Evolutionary conservation across 2,113 vertebrate species (phyloP).

Genomic region (Callithrix jacchus): DNA sequence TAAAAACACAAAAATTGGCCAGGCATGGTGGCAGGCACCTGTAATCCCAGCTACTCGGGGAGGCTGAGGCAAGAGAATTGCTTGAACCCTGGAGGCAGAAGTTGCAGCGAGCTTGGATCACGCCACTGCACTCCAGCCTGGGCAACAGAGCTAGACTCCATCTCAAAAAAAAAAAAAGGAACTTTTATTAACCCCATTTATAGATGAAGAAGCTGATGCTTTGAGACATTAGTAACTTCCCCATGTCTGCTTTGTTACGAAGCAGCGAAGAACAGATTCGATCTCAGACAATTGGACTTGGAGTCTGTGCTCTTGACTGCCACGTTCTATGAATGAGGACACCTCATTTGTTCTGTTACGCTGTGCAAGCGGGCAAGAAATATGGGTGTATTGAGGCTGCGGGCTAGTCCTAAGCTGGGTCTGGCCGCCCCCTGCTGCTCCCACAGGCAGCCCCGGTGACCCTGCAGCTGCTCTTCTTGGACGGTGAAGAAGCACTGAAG

Average conservation of each 20-base stretch:
- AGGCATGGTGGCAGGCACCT: too few relatives aligned
- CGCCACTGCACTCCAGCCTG: too few relatives aligned
- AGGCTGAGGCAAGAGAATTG: too few relatives aligned
- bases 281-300: neutral
- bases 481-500: slow-evolving; percentile 92
- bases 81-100: too few relatives aligned
- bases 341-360: neutral
- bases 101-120: too few relatives aligned
- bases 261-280: neutral
- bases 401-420: neutral
- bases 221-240: neutral
- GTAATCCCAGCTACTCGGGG: too few relatives aligned
- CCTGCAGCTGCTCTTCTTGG: slow-evolving; percentile 93
- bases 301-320: neutral
- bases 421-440: neutral
- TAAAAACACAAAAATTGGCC: too few relatives aligned
- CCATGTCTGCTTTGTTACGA: accelerated
- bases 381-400: neutral
- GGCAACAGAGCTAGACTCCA: too few relatives aligned
- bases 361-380: neutral
- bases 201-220: neutral
- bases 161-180: too few relatives aligned
- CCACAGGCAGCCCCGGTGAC: slow-evolving; percentile 77
- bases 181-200: neutral
- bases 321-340: neutral